Base-by-base conservation (phyloP, 2,113 vertebrate genomes). In the Nymphicus hollandicus region DNA sequence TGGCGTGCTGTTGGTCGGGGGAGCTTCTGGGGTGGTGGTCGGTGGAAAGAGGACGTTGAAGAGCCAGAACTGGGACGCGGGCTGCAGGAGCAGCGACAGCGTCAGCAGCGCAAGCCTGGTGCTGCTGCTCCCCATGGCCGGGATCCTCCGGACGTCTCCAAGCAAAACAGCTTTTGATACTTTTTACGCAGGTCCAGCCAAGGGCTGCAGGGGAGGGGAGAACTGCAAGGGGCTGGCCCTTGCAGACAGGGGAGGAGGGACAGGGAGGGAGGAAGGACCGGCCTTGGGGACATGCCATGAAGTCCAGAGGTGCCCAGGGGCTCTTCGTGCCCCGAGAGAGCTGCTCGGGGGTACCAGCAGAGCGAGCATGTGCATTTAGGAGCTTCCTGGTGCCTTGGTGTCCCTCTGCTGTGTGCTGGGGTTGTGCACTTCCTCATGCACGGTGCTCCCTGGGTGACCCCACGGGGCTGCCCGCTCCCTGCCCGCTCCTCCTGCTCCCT, bases 21-120 rank as follows among this genome's bases (percentile, higher is more conserved):
- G 96, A 53, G 95, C 96, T 50, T 97, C 96, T 55, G 96, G 96
- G 15, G 96, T 97, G 86, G 64, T 93, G 83, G 94, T 97, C 80
- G 96, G 96, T 47, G 96, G 96, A 6, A 97, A 97, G 91, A 97
- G 96, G 39, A 97, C 95, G 1, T 97, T 97, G 95, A 97, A 97
- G 94, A 97, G 96, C 96, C 96, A 97, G 69, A 97, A 97, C 24
- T 95, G 95, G 43, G 91, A 25, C 4, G 91, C 46, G 55, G 96
- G 96, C 94, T 95, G 96, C 81, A 88, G 86, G 55, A 97, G 52
- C 69, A 97, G 94, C 22, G 2, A 61, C 72, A 97, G 33, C 28
- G 88, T 86, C 95, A 96, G 83, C 94, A 95, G 0, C 6, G 2
- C 83, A 2, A 13, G 4, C 65, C 83, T 22, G 14, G 77, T 4